Base-by-base conservation (phyloP, 2,797 vertebrate species). In the Acomys russatus region DNA sequence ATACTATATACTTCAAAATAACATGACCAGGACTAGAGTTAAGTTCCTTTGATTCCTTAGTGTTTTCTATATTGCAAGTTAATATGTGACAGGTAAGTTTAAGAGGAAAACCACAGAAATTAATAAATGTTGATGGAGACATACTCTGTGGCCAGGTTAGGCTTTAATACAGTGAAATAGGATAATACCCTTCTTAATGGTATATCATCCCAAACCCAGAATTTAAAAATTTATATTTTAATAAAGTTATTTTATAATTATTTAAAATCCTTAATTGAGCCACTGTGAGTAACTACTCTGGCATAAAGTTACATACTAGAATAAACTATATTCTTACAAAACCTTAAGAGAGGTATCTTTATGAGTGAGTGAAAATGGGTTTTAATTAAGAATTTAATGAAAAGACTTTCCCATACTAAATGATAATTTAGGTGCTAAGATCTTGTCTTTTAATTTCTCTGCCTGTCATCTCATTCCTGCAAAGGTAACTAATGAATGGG, bases 351-450 rank as follows among this genome's bases (percentile, higher is more conserved):
- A 18, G 7, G 1, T 85, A 61, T 23, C 23, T 63, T 82, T n/a
- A 86, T 83, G 28, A 10, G 28, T 91, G 28, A 89, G 33, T 77
- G 44, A 59, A 89, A 92, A 78, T 91, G 6, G 11, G n/a, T 94
- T 85, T 94, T 93, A 51, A 89, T 63, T 85, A 92, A 88, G 28
- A 51, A 9, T 91, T 88, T 95, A 92, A 91, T 85, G 33, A 95
- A 96, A 88, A 89, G 18, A 3, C 28, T 83, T 91, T 30, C 30
- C 6, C 38, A 59, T 77, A 82, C 70, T 83, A 83, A 30, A 9
- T 91, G 56, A 79, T 80, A 64, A 83, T 79, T 87, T 54, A 93
- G 68, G 14, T 82, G 35, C 15, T 88, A 33, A 95, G 74, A 91
- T 56, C 63, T 78, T 83, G 14, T 87, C 64, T 92, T 93, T 70